Evolutionary conservation across 2,888 invertebrate species (phyloP).

Genomic region (Trissoscelio sp.): DNA sequence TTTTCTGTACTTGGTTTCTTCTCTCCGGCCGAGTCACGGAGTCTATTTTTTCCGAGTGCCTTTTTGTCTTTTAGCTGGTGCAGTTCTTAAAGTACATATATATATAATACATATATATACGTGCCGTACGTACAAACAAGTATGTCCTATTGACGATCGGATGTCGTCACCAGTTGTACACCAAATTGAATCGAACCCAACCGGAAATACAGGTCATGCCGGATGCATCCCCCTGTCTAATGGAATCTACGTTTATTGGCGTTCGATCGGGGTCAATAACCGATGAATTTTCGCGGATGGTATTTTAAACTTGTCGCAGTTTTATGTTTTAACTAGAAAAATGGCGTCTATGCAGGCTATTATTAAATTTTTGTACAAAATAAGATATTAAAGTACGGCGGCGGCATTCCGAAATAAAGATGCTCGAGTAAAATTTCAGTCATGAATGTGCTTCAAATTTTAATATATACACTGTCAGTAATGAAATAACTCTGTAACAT

Average conservation of each 20-base stretch:
- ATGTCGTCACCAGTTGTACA: conserved; percentile 67
- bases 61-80: conserved; percentile 33
- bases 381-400: too few species aligned
- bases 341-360: too few species aligned
- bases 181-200: conserved; percentile 77
- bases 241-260: conserved; percentile 74
- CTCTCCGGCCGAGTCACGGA: conserved; percentile 21
- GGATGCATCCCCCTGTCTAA: conserved; percentile 75
- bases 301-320: conserved; percentile 18
- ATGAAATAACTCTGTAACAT: too few species aligned
- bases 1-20: conserved; percentile 28
- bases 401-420: too few species aligned
- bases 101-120: conserved; percentile 22
- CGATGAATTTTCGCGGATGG: conserved; percentile 9
- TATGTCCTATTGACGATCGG: conserved; percentile 59
- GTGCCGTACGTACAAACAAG: conserved; percentile 54
- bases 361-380: too few species aligned
- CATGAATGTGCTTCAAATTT: too few species aligned
- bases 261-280: conserved; percentile 69
- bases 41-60: conserved; percentile 26
- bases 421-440: too few species aligned
- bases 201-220: conserved; percentile 74
- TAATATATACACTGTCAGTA: too few species aligned
- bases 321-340: conserved; percentile 7
- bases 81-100: conserved; percentile 27